Percentiles rank a stretch among this genome's conserved stretches.
Conservation (phyloP, 2,113 vertebrate species). For the Heptranchias perlo region DNA sequence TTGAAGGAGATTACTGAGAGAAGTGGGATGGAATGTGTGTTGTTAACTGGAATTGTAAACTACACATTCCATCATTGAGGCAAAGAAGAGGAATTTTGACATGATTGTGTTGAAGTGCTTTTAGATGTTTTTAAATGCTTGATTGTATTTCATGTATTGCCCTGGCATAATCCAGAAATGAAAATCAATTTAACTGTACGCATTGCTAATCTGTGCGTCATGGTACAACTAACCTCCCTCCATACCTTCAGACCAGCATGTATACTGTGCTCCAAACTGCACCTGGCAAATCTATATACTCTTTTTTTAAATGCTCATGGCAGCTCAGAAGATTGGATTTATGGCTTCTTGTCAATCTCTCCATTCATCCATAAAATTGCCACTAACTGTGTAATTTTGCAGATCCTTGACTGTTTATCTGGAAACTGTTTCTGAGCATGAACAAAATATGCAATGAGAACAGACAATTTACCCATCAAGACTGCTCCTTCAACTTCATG, state of each 20-base stretch:
- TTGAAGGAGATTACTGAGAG: neutral
- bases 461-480: neutral
- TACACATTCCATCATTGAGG: neutral
- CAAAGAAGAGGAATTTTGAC: neutral
- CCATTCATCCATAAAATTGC: neutral
- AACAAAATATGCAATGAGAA: neutral
- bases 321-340: neutral
- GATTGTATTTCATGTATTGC: neutral
- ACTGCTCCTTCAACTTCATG: neutral
- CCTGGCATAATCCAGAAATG: neutral
- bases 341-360: neutral
- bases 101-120: neutral
- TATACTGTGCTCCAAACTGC: neutral
- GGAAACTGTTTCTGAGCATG: neutral
- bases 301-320: neutral
- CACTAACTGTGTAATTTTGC: neutral
- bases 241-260: neutral
- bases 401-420: neutral
- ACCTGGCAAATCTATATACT: neutral
- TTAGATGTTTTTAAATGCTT: neutral
- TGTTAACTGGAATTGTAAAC: neutral
- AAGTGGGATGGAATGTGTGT: neutral
- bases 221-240: neutral
- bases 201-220: neutral
- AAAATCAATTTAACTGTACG: neutral